phyloP scores from a whole-genome alignment of 2,888 invertebrate genomes.

The Tinea trinotella region DNA sequence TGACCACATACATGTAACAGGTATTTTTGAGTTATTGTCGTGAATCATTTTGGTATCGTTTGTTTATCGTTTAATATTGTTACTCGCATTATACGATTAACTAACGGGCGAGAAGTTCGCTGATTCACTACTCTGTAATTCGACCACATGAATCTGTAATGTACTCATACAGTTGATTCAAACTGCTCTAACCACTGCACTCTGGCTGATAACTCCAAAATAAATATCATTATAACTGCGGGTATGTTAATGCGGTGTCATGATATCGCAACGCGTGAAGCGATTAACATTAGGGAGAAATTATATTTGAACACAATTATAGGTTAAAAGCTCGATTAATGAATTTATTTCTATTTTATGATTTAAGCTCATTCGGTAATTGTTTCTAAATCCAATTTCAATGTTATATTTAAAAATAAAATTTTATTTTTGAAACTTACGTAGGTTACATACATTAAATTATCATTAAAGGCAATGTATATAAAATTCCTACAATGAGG shows the following conservation, averaged over 20 bases:
- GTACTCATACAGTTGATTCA: background rate
- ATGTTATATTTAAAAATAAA: too few relatives aligned
- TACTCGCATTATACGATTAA: too few relatives aligned
- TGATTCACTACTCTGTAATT: background rate
- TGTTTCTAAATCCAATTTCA: background rate
- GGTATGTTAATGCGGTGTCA: background rate
- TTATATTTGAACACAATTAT: background rate
- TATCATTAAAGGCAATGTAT: too few relatives aligned
- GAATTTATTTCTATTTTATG: background rate
- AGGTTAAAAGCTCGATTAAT: background rate
- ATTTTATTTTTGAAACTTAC: too few relatives aligned
- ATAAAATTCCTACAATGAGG: too few relatives aligned
- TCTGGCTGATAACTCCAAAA: background rate
- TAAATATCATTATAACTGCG: background rate
- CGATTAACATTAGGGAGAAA: background rate
- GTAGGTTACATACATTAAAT: too few relatives aligned
- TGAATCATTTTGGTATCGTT: too few relatives aligned
- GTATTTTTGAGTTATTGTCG: too few relatives aligned
- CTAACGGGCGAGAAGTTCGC: too few relatives aligned
- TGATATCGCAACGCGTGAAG: background rate
- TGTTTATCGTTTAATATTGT: too few relatives aligned
- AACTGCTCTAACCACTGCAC: background rate
- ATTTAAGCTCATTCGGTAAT: background rate
- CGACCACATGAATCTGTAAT: background rate
- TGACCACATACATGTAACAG: background rate